Conservation (phyloP, 1,140 invertebrate species). For the Grapholita molesta region DNA sequence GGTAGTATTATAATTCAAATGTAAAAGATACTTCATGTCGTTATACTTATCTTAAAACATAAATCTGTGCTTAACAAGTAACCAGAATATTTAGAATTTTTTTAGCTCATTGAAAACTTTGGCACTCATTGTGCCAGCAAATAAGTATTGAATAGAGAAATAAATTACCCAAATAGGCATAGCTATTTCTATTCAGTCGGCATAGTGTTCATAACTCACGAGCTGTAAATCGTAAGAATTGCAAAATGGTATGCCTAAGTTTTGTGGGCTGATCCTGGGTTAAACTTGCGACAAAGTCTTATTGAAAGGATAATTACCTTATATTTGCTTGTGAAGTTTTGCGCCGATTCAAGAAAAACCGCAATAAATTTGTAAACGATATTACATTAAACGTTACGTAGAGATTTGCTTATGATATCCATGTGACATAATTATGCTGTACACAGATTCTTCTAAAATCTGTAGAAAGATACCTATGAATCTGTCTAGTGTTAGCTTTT, state of each 20-base stretch:
- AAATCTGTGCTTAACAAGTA: neutral
- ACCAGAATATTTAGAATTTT: neutral
- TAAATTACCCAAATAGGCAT: neutral
- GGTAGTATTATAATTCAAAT: too few relatives aligned
- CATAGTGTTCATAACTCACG: neutral
- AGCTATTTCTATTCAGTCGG: neutral
- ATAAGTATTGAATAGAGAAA: neutral
- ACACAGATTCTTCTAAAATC: too few relatives aligned
- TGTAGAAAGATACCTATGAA: too few relatives aligned
- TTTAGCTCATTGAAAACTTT: neutral
- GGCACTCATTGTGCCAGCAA: neutral
- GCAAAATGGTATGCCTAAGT: neutral
- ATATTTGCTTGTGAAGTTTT: neutral
- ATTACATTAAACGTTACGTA: too few relatives aligned
- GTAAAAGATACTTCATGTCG: too few relatives aligned
- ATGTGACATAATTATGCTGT: too few relatives aligned
- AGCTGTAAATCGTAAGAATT: neutral
- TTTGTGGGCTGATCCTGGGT: neutral
- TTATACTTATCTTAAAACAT: neutral
- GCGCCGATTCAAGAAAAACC: neutral
- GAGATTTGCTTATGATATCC: too few relatives aligned
- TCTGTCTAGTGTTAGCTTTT: too few relatives aligned
- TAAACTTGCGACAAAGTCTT: too few relatives aligned
- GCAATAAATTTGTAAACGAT: neutral
- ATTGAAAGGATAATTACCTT: too few relatives aligned